Percentiles rank a stretch among this genome's conserved stretches.
phyloP scores from a whole-genome alignment of 2,113 vertebrate genomes.

The Motacilla tschutschensis region DNA sequence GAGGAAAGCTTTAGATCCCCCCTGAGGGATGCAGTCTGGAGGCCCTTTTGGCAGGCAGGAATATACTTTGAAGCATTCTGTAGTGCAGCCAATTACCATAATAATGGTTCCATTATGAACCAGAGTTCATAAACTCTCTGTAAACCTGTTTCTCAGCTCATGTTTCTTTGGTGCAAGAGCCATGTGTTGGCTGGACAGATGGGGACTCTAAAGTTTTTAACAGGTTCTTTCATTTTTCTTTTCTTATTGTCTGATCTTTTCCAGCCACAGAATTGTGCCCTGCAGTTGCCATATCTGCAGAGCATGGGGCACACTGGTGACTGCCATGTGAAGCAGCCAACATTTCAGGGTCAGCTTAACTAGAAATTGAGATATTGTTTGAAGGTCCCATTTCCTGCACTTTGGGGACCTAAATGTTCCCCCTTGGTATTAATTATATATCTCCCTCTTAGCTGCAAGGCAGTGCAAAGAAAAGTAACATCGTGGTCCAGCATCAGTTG shows the following conservation, averaged over 20 bases:
- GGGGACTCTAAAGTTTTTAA: not conserved
- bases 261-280: not conserved
- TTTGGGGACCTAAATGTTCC: not conserved
- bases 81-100: slow-evolving; percentile 16
- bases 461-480: not conserved
- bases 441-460: not conserved
- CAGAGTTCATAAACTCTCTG: slow-evolving; percentile 46
- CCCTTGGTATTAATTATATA: not conserved
- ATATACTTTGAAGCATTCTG: not conserved
- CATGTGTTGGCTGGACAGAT: not conserved
- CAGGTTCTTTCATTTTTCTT: not conserved
- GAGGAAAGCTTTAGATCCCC: not conserved
- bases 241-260: not conserved
- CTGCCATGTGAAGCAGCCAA: not conserved
- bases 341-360: not conserved
- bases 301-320: not conserved
- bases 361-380: not conserved
- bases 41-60: slow-evolving; percentile 13
- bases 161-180: slow-evolving; percentile 19
- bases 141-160: slow-evolving; percentile 30
- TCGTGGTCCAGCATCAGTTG: not conserved
- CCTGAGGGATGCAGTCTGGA: not conserved
- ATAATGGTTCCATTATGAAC: slow-evolving; percentile 49
- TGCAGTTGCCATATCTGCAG: not conserved
- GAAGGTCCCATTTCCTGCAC: not conserved